phyloP scores from a whole-genome alignment of 2,113 vertebrate genomes.

The Pseudopodoces humilis region DNA sequence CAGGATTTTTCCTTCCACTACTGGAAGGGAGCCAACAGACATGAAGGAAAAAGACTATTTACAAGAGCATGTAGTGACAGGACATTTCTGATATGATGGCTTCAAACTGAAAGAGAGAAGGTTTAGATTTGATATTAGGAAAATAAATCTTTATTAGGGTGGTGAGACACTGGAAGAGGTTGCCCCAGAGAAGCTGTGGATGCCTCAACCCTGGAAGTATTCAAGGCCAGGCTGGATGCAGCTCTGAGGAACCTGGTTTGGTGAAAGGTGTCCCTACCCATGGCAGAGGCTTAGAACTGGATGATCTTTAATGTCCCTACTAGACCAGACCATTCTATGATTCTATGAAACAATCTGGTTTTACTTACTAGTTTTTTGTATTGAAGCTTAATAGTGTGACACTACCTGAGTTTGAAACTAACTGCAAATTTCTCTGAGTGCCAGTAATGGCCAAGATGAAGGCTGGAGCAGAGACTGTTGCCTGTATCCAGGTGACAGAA shows the following conservation, averaged over 20 bases:
- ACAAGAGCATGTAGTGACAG: not conserved
- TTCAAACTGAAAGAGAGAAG: not conserved
- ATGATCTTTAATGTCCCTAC: not conserved
- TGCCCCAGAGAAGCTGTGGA: not conserved
- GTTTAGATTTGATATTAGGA: not conserved
- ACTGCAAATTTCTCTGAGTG: not conserved
- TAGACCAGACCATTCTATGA: not conserved
- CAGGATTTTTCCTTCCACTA: not conserved
- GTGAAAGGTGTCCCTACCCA: not conserved
- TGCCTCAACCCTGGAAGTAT: not conserved
- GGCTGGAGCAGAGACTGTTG: not conserved
- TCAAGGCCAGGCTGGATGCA: not conserved
- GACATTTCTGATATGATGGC: not conserved
- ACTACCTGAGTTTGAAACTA: not conserved
- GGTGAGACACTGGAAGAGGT: not conserved
- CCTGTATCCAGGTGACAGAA: not conserved
- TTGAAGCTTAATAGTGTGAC: not conserved
- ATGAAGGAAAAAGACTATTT: not conserved
- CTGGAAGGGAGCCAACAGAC: not conserved
- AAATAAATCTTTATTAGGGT: not conserved
- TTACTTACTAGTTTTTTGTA: not conserved
- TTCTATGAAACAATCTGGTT: not conserved
- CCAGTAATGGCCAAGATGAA: not conserved
- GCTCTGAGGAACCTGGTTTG: not conserved
- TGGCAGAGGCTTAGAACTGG: not conserved